A percentile compares a stretch with the other conserved stretches of the same genome.
Evolutionary conservation across 37 sponge, comb jelly and placozoan genomes (phyloP).

Genomic region (Halisarca cf. caerulea): DNA sequence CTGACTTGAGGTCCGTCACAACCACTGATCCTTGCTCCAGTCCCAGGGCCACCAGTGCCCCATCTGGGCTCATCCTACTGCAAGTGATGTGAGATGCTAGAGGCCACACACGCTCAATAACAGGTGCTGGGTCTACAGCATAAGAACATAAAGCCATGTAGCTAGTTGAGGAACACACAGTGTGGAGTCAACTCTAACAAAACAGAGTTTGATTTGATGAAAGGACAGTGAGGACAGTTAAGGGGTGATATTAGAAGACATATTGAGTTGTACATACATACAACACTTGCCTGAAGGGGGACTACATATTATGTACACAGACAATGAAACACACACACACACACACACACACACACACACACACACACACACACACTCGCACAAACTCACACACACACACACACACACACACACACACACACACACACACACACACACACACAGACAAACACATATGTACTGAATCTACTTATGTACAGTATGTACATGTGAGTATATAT

Average conservation of each 20-base stretch:
- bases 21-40: constrained; percentile 40
- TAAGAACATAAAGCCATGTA: neutral
- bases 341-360: too few relatives aligned
- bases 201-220: too few relatives aligned
- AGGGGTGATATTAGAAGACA: too few relatives aligned
- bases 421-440: neutral
- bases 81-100: constrained; percentile 35
- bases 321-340: too few relatives aligned
- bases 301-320: neutral
- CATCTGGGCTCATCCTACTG: constrained; percentile 26
- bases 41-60: constrained; percentile 50
- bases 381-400: too few relatives aligned
- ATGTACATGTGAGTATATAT: neutral
- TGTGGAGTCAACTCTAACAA: neutral
- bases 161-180: too few relatives aligned
- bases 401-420: too few relatives aligned
- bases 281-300: too few relatives aligned
- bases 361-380: too few relatives aligned
- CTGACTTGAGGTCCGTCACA: constrained; percentile 38
- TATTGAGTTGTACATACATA: too few relatives aligned
- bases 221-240: too few relatives aligned
- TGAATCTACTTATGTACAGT: neutral
- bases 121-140: constrained; percentile 1
- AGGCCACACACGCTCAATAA: constrained; percentile 19
- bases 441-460: neutral